Base-by-base conservation (phyloP, 2,888 invertebrate genomes). In the Drosophila colorata region DNA sequence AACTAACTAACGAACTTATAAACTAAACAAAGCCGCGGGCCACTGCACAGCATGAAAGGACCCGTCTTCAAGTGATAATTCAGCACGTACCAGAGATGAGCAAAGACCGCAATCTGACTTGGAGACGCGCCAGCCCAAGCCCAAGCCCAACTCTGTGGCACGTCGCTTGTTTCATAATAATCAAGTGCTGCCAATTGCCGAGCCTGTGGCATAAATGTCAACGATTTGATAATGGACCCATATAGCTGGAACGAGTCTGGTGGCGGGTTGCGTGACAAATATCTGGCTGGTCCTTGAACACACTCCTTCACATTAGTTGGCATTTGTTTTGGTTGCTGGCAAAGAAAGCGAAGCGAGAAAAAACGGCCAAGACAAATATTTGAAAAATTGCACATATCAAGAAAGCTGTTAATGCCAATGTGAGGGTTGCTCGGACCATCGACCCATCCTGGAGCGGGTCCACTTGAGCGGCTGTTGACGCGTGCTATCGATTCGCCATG, bases 141-240 rank as follows among this genome's bases (percentile, higher is more conserved):
- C 11, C 25, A 11, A 47, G 14, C 16, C 20, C 37, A 37, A 60
- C 49, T 65, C 35, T 18, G 43, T 53, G 63, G 74, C 86, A 82
- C 82, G 86, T 82, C 78, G 76, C 78, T 56, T 83, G 83, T 70
- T 75, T 66, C 87, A 73, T 79, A 78, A 80, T 84, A 87, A 84
- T 84, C 87, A 85, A 84, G 78, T 83, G 66, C 73, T 71, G 78
- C 66, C 86, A 80, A 78, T 78, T 71, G 59, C 52, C 56, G 43
- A 41, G 87, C 85, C 87, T 66, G 71, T 70, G 85, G 85, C 85
- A 84, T 78, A 85, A 85, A 82, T 87, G 82, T 87, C 85, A 87
- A 87, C 85, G 87, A 86, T 84, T 84, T 86, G 87, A 80, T 84
- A 84, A 84, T 86, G 79, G 83, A n/a, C n/a, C n/a, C n/a, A n/a